These are phyloP conservation scores for Lasioglossum pauxillum DNA, from an alignment of 2,888 invertebrate species.

Conservation along the genomic window DNA sequence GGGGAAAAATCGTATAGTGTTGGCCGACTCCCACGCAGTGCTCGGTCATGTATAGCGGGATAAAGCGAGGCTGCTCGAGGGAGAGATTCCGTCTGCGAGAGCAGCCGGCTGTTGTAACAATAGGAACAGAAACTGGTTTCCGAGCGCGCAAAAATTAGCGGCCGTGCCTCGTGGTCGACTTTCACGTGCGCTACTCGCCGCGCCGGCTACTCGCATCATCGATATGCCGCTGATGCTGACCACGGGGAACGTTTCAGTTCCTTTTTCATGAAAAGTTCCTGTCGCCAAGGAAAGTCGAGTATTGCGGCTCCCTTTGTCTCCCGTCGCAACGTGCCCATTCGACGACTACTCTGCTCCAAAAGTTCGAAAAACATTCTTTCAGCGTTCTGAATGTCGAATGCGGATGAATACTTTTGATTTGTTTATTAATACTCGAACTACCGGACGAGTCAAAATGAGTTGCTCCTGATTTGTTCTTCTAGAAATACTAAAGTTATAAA, in stretches of 20 bases:
- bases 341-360: background rate
- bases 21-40: slow-evolving; percentile 36
- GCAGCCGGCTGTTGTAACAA: slow-evolving; percentile 56
- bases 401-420: background rate
- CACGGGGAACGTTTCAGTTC: slow-evolving; percentile 48
- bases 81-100: slow-evolving; percentile 47
- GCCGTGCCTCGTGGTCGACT: slow-evolving; percentile 65
- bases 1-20: slow-evolving; percentile 19
- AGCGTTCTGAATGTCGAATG: background rate
- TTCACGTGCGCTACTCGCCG: slow-evolving; percentile 61
- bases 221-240: slow-evolving; percentile 46
- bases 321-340: background rate
- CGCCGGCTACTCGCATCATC: slow-evolving; percentile 55
- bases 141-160: slow-evolving; percentile 55
- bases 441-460: background rate
- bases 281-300: slow-evolving; percentile 20
- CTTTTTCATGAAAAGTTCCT: slow-evolving; percentile 32
- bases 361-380: background rate
- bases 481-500: too few relatives aligned
- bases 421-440: background rate
- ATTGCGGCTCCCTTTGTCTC: slow-evolving; percentile 9
- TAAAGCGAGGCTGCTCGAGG: slow-evolving; percentile 33
- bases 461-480: too few relatives aligned
- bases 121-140: slow-evolving; percentile 69
- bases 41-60: slow-evolving; percentile 12